Base-by-base conservation (phyloP, 2,888 invertebrate species). In the Ormyrus labotus region DNA sequence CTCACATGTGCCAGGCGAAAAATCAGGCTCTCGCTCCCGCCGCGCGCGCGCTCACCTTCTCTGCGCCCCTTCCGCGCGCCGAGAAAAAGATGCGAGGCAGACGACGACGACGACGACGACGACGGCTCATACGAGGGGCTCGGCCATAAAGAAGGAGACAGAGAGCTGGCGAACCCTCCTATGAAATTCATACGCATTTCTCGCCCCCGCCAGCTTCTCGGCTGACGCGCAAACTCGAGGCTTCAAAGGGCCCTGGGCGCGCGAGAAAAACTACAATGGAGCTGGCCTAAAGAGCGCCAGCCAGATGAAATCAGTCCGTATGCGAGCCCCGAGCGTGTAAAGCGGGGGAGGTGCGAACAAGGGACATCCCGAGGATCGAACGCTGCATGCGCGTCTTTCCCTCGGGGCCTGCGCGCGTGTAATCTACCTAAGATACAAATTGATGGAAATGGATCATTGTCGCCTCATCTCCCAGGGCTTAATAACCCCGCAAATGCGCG, bases 101-200 rank as follows among this genome's bases (percentile, higher is more conserved):
- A 34, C 65, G 76, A 71, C n/a, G 76, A 67, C 19, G 19, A 19
- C 19, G 19, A 19, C 19, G 63, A 79, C 53, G 76, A 76, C 82
- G 74, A 78, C 81, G 82, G 76, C 80, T 80, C 76, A 79, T 82
- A 84, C 76, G 82, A 82, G 83, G 81, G 82, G 83, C 51, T 34
- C 63, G 60, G n/a, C 48, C 48, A 70, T 70, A 70, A 70, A 58
- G 74, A 53, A 63, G 9, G 34, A 55, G 55, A 9, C 58, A 45
- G n/a, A 61, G 45, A 9, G 34, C n/a, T 13, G 65, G 55, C 19
- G 11, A 53, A 85, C 87, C 87, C 87, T 85, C 85, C 84, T 85
- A 85, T 86, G 85, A 86, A 86, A 87, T 88, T 87, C 88, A 87
- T 87, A 86, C 85, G 85, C 84, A 87, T 86, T 88, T 88, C 86